phyloP scores from a whole-genome alignment of 2,888 invertebrate species.

The Coremacera marginata region DNA sequence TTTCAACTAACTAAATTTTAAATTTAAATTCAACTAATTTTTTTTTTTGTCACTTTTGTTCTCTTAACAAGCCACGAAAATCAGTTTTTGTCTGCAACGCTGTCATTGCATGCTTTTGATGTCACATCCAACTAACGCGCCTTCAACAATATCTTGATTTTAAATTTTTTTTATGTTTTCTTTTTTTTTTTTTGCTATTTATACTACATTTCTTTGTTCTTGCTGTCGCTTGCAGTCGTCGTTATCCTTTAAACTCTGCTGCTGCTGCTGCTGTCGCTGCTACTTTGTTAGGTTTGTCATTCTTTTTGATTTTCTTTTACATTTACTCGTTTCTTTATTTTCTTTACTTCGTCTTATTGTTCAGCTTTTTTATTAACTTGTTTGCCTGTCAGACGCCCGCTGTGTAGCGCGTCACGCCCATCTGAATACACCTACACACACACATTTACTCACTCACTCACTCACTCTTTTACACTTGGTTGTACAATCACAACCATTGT shows the following conservation, averaged over 20 bases:
- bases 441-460: not conserved
- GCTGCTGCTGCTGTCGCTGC: not conserved
- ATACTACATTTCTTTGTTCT: not conserved
- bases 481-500: not conserved
- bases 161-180: not conserved
- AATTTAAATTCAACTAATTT: no score
- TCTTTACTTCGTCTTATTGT: not conserved
- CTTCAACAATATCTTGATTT: not conserved
- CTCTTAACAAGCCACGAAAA: not conserved
- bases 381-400: constrained; percentile 11
- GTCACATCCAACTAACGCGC: not conserved
- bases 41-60: not conserved
- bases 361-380: constrained; percentile 10
- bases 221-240: constrained; percentile 7
- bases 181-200: not conserved
- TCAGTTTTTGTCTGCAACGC: not conserved
- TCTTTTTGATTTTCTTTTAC: not conserved
- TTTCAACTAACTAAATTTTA: no score
- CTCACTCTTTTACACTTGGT: not conserved
- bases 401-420: not conserved
- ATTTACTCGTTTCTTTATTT: not conserved
- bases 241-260: not conserved
- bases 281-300: not conserved
- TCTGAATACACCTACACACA: not conserved
- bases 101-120: constrained; percentile 17